Evolutionary conservation across 2,797 vertebrate genomes (phyloP), one percentile per base, ranked within the genome.

Genomic region (Oryzias sinensis): DNA sequence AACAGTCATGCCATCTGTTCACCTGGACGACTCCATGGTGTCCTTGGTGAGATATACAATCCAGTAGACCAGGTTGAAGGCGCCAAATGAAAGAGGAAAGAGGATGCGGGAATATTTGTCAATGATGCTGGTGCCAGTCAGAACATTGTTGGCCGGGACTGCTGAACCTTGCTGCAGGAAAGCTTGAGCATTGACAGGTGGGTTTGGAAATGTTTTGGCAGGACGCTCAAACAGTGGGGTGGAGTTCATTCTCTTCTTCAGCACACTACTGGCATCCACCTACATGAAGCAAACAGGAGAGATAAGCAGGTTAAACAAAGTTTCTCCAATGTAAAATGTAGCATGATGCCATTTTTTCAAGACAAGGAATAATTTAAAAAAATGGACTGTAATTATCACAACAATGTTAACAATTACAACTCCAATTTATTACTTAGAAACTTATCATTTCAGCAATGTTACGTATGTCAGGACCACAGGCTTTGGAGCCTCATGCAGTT

Each of bases 1-100:
- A 41, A 18, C 9, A 73, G 51, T 20, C 59, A 45, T 44, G 63
- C 69, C 60, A 54, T 79, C 59, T 72, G 63, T 62, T 80, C 79
- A 93, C 92, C 91, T 92, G 77, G 91, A 87, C 80, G 93, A 91
- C 86, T 98, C 96, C 96, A 98, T 98, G 5, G 95, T 96, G 86
- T 98, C 96, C 89, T 96, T 98, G 74, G 96, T 97, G 82, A 98
- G 95, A 81, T 98, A 98, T 78, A 98, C 95, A 7, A 98, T 92
- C 96, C 96, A 98, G 87, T 98, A 98, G 24, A 98, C 95, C 62
- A 98, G 89, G 88, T 98, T 98, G 88, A 98, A 98, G 74, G 95
- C 96, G 63, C 95, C 95, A 74, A 98, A 98, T 1, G 95, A 96
- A 59, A 98, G 93, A 0, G 96, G 96, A 27, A 98, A 98, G 67